A percentile compares a stretch with the other conserved stretches of the same genome.
phyloP scores from a whole-genome alignment of 2,113 vertebrate genomes.

The Rhinopomastus cyanomelas region DNA sequence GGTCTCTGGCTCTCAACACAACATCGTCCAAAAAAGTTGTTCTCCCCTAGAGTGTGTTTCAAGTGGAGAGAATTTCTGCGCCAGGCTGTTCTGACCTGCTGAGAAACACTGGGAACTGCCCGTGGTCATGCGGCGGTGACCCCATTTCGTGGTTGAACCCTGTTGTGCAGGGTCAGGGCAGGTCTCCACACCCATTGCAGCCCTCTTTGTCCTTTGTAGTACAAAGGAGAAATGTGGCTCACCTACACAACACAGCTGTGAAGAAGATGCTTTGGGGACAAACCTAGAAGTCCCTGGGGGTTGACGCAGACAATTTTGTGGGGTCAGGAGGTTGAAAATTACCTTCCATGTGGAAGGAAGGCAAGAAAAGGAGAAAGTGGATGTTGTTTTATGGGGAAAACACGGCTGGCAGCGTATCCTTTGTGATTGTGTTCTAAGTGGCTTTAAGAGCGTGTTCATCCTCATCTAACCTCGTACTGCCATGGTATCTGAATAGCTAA shows the following conservation, averaged over 20 bases:
- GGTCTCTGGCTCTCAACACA: not conserved
- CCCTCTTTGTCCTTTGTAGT: not conserved
- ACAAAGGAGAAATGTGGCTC: not conserved
- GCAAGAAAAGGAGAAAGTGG: not conserved
- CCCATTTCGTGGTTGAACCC: not conserved
- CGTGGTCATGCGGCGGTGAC: fast-evolving
- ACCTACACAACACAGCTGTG: not conserved
- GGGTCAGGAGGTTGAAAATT: not conserved
- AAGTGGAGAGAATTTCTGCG: not conserved
- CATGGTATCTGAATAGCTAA: not conserved
- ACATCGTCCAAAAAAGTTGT: not conserved
- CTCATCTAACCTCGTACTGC: not conserved
- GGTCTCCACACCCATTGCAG: not conserved
- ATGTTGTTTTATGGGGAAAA: not conserved
- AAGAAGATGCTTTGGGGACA: not conserved
- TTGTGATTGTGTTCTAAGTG: not conserved
- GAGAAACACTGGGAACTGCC: not conserved
- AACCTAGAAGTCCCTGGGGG: not conserved
- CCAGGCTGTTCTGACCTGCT: not conserved
- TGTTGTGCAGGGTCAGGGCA: not conserved
- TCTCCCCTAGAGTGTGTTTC: not conserved
- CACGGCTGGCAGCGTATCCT: not conserved
- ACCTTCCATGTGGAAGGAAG: not conserved
- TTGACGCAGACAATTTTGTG: not conserved
- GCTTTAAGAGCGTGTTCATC: not conserved